Conservation (phyloP, 2,113 vertebrate genomes). For the Myiagra hebetior region DNA sequence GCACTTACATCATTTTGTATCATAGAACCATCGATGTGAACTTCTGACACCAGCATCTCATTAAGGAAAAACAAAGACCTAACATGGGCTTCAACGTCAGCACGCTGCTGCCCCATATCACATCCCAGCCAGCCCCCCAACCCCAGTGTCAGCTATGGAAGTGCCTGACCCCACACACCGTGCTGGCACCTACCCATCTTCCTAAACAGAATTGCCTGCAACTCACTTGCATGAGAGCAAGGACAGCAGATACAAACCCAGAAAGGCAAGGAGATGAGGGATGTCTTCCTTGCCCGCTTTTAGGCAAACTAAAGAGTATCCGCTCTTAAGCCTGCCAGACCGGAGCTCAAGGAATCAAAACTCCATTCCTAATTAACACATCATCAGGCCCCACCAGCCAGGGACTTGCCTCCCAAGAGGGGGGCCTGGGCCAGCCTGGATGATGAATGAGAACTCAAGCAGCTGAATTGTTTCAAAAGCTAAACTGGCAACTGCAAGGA, state of each 20-base stretch:
- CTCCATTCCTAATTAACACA: conserved; percentile 35
- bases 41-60: conserved; percentile 3
- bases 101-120: background rate
- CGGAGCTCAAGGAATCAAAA: background rate
- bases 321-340: background rate
- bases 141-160: background rate
- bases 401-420: background rate
- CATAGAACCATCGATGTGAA: background rate
- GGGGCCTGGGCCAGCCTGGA: background rate
- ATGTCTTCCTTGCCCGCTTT: background rate
- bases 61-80: conserved; percentile 6
- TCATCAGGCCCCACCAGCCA: background rate
- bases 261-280: background rate
- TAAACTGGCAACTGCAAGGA: background rate
- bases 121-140: background rate
- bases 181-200: background rate
- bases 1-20: background rate
- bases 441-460: conserved; percentile 8
- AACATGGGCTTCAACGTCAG: background rate
- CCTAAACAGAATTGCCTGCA: background rate
- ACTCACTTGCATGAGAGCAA: background rate
- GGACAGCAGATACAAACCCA: background rate
- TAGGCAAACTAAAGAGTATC: background rate
- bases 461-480: conserved; percentile 11
- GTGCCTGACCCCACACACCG: background rate